phyloP scores from a whole-genome alignment of 2,888 invertebrate species.

The Miltochrista miniata region DNA sequence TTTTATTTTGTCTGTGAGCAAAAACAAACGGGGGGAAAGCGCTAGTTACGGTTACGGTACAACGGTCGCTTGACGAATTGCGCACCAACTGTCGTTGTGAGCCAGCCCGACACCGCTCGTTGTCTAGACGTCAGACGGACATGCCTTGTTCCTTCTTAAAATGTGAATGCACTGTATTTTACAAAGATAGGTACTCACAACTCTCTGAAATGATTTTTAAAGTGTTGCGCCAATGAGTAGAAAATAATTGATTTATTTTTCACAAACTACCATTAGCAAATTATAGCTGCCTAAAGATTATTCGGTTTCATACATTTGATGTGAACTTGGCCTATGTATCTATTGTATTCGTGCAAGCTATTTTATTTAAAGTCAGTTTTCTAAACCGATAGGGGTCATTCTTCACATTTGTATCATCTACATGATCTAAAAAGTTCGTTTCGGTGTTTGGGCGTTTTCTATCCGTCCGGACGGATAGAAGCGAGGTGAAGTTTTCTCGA shows the following conservation, averaged over 20 bases:
- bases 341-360: no score
- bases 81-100: conserved; percentile 34
- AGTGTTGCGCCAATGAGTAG: background rate
- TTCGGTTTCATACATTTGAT: no score
- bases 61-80: conserved; percentile 57
- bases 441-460: no score
- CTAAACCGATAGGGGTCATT: no score
- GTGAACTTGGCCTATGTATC: no score
- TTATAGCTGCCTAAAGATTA: no score
- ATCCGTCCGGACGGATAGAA: no score
- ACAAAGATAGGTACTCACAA: conserved; percentile 17
- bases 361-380: no score
- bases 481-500: no score
- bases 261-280: no score
- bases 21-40: conserved; percentile 34
- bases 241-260: background rate
- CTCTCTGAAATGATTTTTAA: conserved; percentile 5
- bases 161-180: conserved; percentile 43
- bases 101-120: conserved; percentile 26
- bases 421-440: no score
- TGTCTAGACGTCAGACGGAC: conserved; percentile 47
- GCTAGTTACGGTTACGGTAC: conserved; percentile 38
- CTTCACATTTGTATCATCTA: no score
- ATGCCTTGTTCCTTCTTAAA: conserved; percentile 42
- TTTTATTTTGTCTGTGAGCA: conserved; percentile 41